phyloP scores from a whole-genome alignment of 2,888 invertebrate species.

The Callosobruchus maculatus region DNA sequence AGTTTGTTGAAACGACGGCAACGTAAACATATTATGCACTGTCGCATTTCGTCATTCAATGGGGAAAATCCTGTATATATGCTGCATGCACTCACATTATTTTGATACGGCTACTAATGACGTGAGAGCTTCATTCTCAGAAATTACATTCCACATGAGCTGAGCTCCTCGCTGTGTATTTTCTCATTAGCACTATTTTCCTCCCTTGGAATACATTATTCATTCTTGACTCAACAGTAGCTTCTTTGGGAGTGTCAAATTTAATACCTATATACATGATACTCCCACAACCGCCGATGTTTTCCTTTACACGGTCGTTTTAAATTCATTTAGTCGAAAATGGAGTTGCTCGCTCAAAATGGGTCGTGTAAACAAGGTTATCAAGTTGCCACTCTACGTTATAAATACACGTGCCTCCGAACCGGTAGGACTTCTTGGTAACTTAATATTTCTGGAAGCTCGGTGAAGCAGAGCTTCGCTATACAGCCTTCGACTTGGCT shows the following conservation, averaged over 20 bases:
- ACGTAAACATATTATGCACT: too few species aligned
- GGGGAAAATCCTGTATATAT: too few species aligned
- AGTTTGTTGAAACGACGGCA: too few species aligned
- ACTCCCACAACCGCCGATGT: not conserved
- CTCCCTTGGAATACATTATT: not conserved
- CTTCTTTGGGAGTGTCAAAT: not conserved
- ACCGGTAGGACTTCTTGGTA: not conserved
- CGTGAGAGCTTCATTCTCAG: too few species aligned
- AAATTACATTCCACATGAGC: too few species aligned
- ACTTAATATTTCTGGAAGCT: not conserved
- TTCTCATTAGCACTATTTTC: too few species aligned
- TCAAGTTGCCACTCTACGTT: not conserved
- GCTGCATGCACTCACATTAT: too few species aligned
- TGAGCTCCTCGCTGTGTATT: too few species aligned
- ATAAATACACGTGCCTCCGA: not conserved
- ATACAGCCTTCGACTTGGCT: not conserved
- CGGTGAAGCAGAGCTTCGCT: not conserved
- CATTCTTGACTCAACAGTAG: not conserved
- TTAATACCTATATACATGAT: not conserved
- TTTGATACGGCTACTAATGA: too few species aligned
- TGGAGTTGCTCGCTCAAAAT: not conserved
- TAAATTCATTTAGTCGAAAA: not conserved
- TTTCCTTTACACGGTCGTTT: not conserved
- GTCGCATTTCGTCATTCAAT: too few species aligned
- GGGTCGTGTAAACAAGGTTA: not conserved